phyloP scores from a whole-genome alignment of 1,140 invertebrate genomes.

The Dermatophagoides farinae region DNA sequence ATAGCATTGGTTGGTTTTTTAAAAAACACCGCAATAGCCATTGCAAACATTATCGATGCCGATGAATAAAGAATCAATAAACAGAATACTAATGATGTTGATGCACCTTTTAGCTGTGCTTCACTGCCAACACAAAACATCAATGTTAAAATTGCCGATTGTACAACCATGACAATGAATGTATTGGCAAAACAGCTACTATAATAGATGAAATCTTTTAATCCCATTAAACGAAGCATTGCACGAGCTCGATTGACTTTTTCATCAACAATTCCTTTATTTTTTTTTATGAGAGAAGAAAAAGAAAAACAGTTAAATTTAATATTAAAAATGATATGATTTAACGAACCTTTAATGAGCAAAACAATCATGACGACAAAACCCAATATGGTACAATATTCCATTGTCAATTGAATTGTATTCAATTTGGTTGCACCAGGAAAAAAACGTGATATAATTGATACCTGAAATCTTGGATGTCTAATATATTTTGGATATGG shows the following conservation, averaged over 20 bases:
- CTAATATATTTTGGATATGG: slow-evolving; percentile 14
- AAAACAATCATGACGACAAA: slow-evolving; percentile 13
- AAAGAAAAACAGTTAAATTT: neutral
- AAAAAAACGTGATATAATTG: slow-evolving; percentile 8
- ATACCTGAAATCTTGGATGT: slow-evolving; percentile 10
- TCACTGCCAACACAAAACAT: slow-evolving; percentile 5
- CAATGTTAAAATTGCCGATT: slow-evolving; percentile 4
- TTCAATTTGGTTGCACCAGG: slow-evolving; percentile 10
- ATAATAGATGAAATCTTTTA: slow-evolving; percentile 13
- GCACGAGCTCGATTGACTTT: slow-evolving; percentile 9
- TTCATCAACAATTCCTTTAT: slow-evolving; percentile 9
- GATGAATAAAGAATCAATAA: slow-evolving; percentile 4
- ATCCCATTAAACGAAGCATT: slow-evolving; percentile 13
- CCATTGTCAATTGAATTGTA: slow-evolving; percentile 11
- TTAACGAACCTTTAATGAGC: slow-evolving; percentile 1
- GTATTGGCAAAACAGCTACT: slow-evolving; percentile 6
- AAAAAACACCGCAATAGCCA: slow-evolving; percentile 8
- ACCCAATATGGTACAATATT: slow-evolving; percentile 11
- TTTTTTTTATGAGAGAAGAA: neutral
- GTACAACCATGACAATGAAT: slow-evolving; percentile 8
- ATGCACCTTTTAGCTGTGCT: slow-evolving; percentile 8
- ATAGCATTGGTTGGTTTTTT: slow-evolving; percentile 10
- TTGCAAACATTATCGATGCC: slow-evolving; percentile 9
- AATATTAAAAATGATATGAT: neutral
- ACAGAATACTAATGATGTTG: slow-evolving; percentile 2